phyloP scores from a whole-genome alignment of 2,888 invertebrate species.

The Macaria liturata region DNA sequence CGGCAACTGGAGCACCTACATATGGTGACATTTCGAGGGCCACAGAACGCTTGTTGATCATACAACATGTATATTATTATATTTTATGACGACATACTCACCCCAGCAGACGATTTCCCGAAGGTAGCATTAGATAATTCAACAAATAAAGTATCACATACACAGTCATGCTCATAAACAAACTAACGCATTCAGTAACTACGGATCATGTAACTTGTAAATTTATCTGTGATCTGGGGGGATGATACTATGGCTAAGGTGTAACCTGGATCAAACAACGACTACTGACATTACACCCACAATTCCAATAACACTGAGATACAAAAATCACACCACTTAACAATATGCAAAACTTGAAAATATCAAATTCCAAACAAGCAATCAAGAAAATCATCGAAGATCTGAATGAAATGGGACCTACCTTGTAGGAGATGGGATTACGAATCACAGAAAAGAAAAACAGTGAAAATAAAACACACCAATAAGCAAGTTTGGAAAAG shows the following conservation, averaged over 20 bases:
- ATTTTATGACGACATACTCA: slow-evolving; percentile 33
- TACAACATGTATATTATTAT: neutral
- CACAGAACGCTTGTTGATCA: slow-evolving; percentile 6
- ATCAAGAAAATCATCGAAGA: slow-evolving; percentile 56
- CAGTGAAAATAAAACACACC: slow-evolving; percentile 72
- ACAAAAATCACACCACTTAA: slow-evolving; percentile 74
- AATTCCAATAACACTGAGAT: slow-evolving; percentile 61
- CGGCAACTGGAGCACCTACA: slow-evolving; percentile 49
- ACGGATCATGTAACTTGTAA: slow-evolving; percentile 64
- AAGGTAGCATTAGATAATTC: slow-evolving; percentile 14
- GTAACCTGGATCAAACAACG: slow-evolving; percentile 82
- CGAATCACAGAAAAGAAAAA: slow-evolving; percentile 52
- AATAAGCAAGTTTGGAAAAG: slow-evolving; percentile 78
- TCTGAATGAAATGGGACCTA: slow-evolving; percentile 67
- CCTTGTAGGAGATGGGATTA: slow-evolving; percentile 54
- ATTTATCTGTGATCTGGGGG: slow-evolving; percentile 77
- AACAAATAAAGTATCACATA: slow-evolving; percentile 49
- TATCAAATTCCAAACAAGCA: slow-evolving; percentile 67
- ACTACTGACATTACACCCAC: slow-evolving; percentile 78
- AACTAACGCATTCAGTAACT: slow-evolving; percentile 68
- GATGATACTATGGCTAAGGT: slow-evolving; percentile 61
- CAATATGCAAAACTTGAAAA: slow-evolving; percentile 62
- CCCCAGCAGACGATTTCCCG: slow-evolving; percentile 32
- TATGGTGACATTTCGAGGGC: slow-evolving; percentile 25
- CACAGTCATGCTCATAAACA: slow-evolving; percentile 74